These are phyloP conservation scores for Clunio marinus DNA, from an alignment of 2,888 invertebrate species.

Conservation along the genomic window DNA sequence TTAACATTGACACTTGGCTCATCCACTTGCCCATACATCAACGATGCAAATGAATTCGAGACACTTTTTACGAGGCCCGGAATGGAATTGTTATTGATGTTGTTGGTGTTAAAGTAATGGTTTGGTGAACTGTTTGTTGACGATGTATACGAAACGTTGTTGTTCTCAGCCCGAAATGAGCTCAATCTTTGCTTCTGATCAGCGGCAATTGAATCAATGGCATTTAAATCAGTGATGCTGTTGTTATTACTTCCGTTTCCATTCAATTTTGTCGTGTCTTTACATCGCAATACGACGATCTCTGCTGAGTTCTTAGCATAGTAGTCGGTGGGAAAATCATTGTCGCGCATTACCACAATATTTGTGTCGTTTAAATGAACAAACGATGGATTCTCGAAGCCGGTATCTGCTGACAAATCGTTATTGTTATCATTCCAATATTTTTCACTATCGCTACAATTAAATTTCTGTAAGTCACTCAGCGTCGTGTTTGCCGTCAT, in stretches of 20 bases:
- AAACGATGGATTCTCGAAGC: slow-evolving; percentile 51
- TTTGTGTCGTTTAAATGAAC: slow-evolving; percentile 46
- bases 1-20: slow-evolving; percentile 34
- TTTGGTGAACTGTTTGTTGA: slow-evolving; percentile 21
- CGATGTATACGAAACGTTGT: slow-evolving; percentile 13
- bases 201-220: slow-evolving; percentile 40
- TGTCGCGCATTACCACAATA: slow-evolving; percentile 44
- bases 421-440: slow-evolving; percentile 50
- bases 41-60: slow-evolving; percentile 27
- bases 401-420: slow-evolving; percentile 45
- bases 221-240: slow-evolving; percentile 26
- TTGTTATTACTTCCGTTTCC: slow-evolving; percentile 42
- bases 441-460: slow-evolving; percentile 49
- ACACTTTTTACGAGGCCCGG: neutral
- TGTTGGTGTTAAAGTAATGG: slow-evolving; percentile 29
- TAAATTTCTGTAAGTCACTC: slow-evolving; percentile 42
- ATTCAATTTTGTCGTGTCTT: slow-evolving; percentile 45
- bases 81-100: slow-evolving; percentile 34
- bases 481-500: slow-evolving; percentile 39
- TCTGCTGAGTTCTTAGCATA: slow-evolving; percentile 51
- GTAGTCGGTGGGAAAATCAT: slow-evolving; percentile 43
- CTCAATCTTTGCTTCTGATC: slow-evolving; percentile 50
- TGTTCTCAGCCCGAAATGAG: slow-evolving; percentile 45
- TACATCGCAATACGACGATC: slow-evolving; percentile 50
- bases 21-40: slow-evolving; percentile 36